These are phyloP conservation scores for Nebria brevicollis DNA, from an alignment of 2,888 invertebrate species.

Conservation along the genomic window DNA sequence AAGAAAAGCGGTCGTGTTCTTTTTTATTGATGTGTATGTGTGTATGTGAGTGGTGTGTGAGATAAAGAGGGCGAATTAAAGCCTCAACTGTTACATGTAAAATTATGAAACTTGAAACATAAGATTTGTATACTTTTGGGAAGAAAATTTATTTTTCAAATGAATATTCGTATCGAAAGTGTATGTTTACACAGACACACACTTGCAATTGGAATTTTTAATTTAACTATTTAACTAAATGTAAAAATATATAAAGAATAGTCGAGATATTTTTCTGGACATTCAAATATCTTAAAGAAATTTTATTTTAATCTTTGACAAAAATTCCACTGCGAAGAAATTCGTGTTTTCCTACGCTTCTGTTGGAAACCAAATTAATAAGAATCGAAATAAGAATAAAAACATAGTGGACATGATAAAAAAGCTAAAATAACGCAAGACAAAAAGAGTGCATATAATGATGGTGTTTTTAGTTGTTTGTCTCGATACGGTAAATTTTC, in stretches of 20 bases:
- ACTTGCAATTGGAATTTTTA: too few relatives aligned
- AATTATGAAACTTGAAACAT: too few relatives aligned
- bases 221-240: background rate
- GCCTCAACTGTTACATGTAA: too few relatives aligned
- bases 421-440: background rate
- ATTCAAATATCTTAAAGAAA: background rate
- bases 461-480: slow-evolving; percentile 18
- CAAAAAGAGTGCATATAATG: slow-evolving; percentile 16
- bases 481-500: slow-evolving; percentile 10
- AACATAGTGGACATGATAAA: background rate
- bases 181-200: too few relatives aligned
- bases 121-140: too few relatives aligned
- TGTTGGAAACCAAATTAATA: background rate
- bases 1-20: too few relatives aligned
- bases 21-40: too few relatives aligned
- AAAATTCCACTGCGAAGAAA: background rate
- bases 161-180: too few relatives aligned
- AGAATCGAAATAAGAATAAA: background rate
- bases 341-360: background rate
- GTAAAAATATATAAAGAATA: background rate
- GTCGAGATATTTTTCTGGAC: background rate
- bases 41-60: too few relatives aligned
- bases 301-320: background rate
- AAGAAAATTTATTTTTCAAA: too few relatives aligned
- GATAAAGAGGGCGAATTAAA: too few relatives aligned